Conservation (phyloP, 2,888 invertebrate genomes). For the Harmothoe impar region DNA sequence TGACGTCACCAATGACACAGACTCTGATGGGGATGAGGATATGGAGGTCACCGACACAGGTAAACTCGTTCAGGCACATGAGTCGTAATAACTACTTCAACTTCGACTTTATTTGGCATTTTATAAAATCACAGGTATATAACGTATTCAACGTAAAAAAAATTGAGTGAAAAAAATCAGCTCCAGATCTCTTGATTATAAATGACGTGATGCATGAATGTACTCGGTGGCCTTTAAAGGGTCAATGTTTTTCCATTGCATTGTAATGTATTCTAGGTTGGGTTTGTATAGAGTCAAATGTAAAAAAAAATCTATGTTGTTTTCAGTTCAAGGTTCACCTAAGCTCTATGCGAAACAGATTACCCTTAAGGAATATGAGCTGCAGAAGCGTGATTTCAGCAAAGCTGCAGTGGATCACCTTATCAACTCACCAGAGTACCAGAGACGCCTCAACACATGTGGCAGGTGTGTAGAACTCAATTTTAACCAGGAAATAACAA, state of each 20-base stretch:
- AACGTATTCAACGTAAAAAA: not conserved
- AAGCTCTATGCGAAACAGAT: constrained; percentile 74
- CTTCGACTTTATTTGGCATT: too few species aligned
- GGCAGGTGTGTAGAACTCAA: constrained; percentile 79
- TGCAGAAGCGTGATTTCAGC: constrained; percentile 77
- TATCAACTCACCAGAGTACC: constrained; percentile 79
- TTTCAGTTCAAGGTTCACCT: not conserved
- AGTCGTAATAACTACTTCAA: not conserved
- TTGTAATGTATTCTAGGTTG: too few species aligned
- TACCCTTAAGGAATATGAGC: constrained; percentile 73
- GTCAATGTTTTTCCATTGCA: too few species aligned
- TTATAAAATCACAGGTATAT: too few species aligned
- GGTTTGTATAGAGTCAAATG: too few species aligned
- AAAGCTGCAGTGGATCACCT: constrained; percentile 78
- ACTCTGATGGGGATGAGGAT: constrained; percentile 41
- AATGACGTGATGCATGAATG: too few species aligned
- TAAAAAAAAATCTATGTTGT: too few species aligned
- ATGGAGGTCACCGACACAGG: constrained; percentile 21
- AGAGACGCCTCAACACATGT: constrained; percentile 78
- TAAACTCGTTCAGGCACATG: not conserved
- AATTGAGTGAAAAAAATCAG: not conserved
- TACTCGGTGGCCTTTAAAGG: too few species aligned
- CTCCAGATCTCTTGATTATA: too few species aligned
- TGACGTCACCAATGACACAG: constrained; percentile 43
- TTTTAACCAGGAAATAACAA: too few species aligned